These are phyloP conservation scores for Menidia beryllina DNA, from an alignment of 2,113 vertebrate species.

Conservation along the genomic window DNA sequence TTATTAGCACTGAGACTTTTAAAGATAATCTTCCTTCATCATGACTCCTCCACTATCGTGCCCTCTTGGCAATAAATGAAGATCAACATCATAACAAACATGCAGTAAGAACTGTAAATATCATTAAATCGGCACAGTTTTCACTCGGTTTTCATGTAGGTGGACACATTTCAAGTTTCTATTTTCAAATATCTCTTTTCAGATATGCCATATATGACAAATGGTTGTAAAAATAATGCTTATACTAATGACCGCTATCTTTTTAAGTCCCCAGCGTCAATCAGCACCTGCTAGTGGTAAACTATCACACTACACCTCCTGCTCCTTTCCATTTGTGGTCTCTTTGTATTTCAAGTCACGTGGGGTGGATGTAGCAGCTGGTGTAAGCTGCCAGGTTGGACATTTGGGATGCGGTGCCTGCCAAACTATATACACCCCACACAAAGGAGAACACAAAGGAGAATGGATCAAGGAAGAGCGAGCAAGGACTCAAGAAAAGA, in stretches of 20 bases:
- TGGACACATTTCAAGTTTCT: slow-evolving; percentile 7
- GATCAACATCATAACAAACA: slow-evolving; percentile 34
- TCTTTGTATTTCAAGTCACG: slow-evolving; percentile 30
- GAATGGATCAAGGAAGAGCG: slow-evolving; percentile 23
- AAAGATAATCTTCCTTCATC: not conserved
- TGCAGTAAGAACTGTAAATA: slow-evolving; percentile 42
- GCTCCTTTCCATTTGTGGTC: slow-evolving; percentile 14
- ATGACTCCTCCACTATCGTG: not conserved
- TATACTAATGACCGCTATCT: not conserved
- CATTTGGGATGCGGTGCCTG: slow-evolving; percentile 50
- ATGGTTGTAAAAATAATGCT: not conserved
- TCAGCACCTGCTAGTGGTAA: slow-evolving; percentile 61
- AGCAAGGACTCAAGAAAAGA: slow-evolving; percentile 20
- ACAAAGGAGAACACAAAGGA: slow-evolving; percentile 34
- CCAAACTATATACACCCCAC: slow-evolving; percentile 49
- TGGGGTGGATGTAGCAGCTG: slow-evolving; percentile 28
- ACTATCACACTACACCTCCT: slow-evolving; percentile 26
- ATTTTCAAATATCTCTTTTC: slow-evolving; percentile 14
- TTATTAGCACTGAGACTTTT: slow-evolving; percentile 19
- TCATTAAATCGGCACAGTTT: slow-evolving; percentile 5
- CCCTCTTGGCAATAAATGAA: slow-evolving; percentile 24
- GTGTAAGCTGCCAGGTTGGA: slow-evolving; percentile 51
- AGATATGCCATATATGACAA: not conserved
- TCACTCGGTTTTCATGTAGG: slow-evolving; percentile 35
- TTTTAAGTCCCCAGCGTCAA: slow-evolving; percentile 29